Evolutionary conservation across 2,888 invertebrate genomes (phyloP).

Genomic region (Nemotelus nigrinus): DNA sequence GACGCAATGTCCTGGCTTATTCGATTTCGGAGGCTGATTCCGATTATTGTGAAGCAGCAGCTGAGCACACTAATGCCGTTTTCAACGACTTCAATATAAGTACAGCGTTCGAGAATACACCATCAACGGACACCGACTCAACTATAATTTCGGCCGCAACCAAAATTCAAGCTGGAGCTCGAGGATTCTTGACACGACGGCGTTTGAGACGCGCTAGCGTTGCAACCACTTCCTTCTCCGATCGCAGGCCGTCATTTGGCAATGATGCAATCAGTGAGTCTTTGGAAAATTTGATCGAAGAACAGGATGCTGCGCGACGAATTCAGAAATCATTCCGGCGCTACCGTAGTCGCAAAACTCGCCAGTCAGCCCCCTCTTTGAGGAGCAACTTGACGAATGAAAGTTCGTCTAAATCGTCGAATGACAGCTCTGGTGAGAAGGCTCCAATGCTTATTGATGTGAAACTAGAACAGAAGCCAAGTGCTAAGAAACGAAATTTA

Average conservation of each 20-base stretch:
- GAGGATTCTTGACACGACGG: slow-evolving; percentile 60
- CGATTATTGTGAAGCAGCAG: slow-evolving; percentile 56
- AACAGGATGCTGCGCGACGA: slow-evolving; percentile 48
- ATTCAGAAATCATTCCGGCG: slow-evolving; percentile 53
- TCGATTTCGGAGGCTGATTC: slow-evolving; percentile 62
- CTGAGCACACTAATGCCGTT: slow-evolving; percentile 44
- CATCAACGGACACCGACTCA: slow-evolving; percentile 63
- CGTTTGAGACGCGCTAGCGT: slow-evolving; percentile 57
- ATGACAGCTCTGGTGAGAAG: slow-evolving; percentile 46
- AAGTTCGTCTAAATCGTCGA: slow-evolving; percentile 32
- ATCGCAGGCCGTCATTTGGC: slow-evolving; percentile 59
- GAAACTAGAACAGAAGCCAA: slow-evolving; percentile 50
- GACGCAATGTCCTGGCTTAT: slow-evolving; percentile 61
- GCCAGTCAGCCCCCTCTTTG: slow-evolving; percentile 41
- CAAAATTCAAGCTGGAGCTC: slow-evolving; percentile 61
- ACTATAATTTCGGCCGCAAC: slow-evolving; percentile 62
- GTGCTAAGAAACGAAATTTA: neutral
- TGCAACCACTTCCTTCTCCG: slow-evolving; percentile 57
- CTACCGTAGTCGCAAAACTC: slow-evolving; percentile 53
- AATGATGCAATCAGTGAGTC: slow-evolving; percentile 63
- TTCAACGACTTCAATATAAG: slow-evolving; percentile 59
- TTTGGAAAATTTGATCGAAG: slow-evolving; percentile 59
- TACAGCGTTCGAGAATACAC: slow-evolving; percentile 59
- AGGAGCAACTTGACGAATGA: slow-evolving; percentile 24
- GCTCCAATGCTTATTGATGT: slow-evolving; percentile 50